Percentiles rank a stretch among this genome's conserved stretches.
phyloP scores from a whole-genome alignment of 2,797 vertebrate species.

The Phoxinus dragarum region DNA sequence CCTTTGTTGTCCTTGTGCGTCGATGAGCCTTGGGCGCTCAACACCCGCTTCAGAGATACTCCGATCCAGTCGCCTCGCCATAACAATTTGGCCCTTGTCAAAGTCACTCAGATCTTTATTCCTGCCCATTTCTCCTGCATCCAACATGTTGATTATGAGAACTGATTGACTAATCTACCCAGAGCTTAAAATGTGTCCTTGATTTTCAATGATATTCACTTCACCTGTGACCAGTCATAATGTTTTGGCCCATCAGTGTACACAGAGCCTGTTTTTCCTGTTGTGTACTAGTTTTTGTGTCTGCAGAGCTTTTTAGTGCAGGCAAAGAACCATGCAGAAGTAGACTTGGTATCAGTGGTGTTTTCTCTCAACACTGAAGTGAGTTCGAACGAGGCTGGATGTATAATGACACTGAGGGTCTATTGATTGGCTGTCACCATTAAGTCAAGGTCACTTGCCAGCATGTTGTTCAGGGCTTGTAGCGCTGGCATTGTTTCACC shows the following conservation, averaged over 20 bases:
- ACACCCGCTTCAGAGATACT: neutral
- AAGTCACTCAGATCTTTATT: neutral
- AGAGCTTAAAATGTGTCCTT: neutral
- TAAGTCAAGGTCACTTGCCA: conserved; percentile 30
- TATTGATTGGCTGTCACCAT: conserved; percentile 20
- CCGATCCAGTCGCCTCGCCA: neutral
- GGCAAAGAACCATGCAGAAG: neutral
- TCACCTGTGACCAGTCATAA: neutral
- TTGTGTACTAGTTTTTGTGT: conserved; percentile 2
- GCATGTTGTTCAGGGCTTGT: neutral
- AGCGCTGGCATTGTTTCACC: conserved; percentile 5
- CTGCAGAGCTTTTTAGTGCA: neutral
- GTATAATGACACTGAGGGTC: neutral
- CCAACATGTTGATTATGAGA: neutral
- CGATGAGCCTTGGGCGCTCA: neutral
- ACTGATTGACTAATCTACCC: neutral
- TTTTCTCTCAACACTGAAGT: neutral
- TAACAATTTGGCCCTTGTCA: neutral
- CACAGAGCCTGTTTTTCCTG: conserved; percentile 3
- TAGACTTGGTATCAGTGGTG: neutral
- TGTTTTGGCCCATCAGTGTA: neutral
- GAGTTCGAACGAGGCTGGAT: conserved; percentile 1
- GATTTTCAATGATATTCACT: neutral
- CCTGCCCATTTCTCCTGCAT: neutral
- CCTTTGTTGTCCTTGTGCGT: neutral